Base-by-base conservation (phyloP, 1,140 invertebrate genomes). In the Ectropis grisescens region DNA sequence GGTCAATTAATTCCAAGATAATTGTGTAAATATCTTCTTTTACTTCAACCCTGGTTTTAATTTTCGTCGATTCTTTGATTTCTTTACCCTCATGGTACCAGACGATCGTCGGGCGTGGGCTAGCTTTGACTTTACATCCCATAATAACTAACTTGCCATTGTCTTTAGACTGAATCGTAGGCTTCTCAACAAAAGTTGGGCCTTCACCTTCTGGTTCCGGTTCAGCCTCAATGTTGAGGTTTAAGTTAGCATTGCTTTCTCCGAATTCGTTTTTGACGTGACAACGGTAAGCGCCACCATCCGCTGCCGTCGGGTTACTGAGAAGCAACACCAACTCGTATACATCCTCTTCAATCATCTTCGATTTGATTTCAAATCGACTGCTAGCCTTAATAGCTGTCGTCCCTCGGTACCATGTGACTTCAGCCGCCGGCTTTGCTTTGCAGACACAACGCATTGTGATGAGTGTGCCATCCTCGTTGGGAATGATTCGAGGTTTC, bases 181-280 rank as follows among this genome's bases (percentile, higher is more conserved):
- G 98, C 80, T 99, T 99, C 71, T 98, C 96, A 24, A 97, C 90
- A 78, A 99, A 99, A n/a, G 93, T 97, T 33, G 98, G 98, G 8
- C 96, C 95, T 59, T 96, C 92, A 9, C 96, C 96, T 78, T 95
- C 93, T 1, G 90, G 91, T 76, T 96, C 94, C 1, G 92, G 90
- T 61, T 95, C 94, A 7, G 93, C 94, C 83, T 98, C 95, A 70
- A 99, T 98, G 79, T 99, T 99, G 29, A 99, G 83, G 67, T 98
- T 98, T 3, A 99, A 86, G 82, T 98, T 99, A 24, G 98, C 98
- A 78, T 98, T 99, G 47, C 95, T 96, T 85, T 99, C 97, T 32
- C 98, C 98, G 69, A 91, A 93, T 75, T 97, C 95, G 76, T 99
- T 99, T 76, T 94, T 90, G 6, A 98, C 96, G 72, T 97, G 92